Evolutionary conservation across 2,888 invertebrate species (phyloP), one percentile per base, ranked within the genome.

Genomic region (Aporophyla lueneburgensis): DNA sequence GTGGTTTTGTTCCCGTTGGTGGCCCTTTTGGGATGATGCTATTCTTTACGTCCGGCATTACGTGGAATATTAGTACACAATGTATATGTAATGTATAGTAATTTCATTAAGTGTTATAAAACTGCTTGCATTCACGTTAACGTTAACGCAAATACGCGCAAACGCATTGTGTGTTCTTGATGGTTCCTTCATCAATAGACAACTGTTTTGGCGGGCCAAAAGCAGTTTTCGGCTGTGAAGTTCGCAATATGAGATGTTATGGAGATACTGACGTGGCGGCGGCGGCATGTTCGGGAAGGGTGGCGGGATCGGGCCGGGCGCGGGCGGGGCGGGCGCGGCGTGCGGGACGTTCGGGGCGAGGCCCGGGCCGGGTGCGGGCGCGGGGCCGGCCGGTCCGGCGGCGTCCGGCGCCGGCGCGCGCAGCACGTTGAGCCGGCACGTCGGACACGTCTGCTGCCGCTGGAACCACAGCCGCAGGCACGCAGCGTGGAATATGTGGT

Each of bases 391-490:
- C 69, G 88, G 80, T 68, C 87, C 86, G 43, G 87, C 87, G 59
- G 85, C 84, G 75, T 93, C 94, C 9, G 95, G 95, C 62, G 94
- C 94, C 46, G 97, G 96, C 72, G 97, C 95, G 9, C 97, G 96
- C 87, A 97, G 91, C 89, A 97, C 99, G 95, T 99, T 99, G 84
- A 99, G 97, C 21, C 99, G 97, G 93, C 99, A 99, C 7, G 99
- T 99, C 1, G 99, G 99, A 93, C 99, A 99, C 7, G 99, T 99
- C 96, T 99, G 99, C 94, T 99, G 99, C 14, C 99, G 97, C 96
- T 99, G 99, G 96, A 99, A 99, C 99, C 99, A 99, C 58, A 99
- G 99, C 68, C 99, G 98, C 74, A 99, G 97, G 95, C 99, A 99
- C 73, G 99, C 98, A 65, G 99, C 99, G 96, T 99, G 99, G 97